Percentiles rank a stretch among this genome's conserved stretches.
Conservation (phyloP, 2,113 vertebrate species). For the Notothenia rossii region DNA sequence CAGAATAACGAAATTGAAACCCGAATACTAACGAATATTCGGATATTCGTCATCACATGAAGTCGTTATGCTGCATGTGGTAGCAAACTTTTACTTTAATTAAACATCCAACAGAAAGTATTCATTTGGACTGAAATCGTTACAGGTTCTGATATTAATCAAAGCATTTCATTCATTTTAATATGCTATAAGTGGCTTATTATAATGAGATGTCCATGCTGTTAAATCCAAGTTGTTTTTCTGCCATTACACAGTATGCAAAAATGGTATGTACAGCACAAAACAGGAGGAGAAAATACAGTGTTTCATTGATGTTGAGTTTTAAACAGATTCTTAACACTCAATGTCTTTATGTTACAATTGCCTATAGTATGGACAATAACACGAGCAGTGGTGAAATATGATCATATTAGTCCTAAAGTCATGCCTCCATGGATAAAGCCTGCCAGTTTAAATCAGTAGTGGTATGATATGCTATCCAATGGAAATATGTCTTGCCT, state of each 20-base stretch:
- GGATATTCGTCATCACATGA: no score
- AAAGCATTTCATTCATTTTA: no score
- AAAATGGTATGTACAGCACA: not conserved
- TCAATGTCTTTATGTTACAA: not conserved
- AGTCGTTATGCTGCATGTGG: no score
- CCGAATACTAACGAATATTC: no score
- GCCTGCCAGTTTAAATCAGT: not conserved
- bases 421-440: not conserved
- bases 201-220: no score
- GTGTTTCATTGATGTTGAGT: not conserved
- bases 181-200: no score
- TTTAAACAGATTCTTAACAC: not conserved
- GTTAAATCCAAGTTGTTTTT: no score
- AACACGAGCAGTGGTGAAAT: not conserved
- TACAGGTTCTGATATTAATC: no score
- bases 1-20: no score
- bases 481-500: not conserved
- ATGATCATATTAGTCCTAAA: not conserved
- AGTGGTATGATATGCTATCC: not conserved
- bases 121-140: not conserved
- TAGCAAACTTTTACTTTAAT: not conserved
- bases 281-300: not conserved
- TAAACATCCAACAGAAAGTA: not conserved
- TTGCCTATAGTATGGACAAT: slow-evolving; percentile 2
- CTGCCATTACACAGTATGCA: no score